phyloP scores from a whole-genome alignment of 2,113 vertebrate genomes.

The Microcebus ravelobensis region DNA sequence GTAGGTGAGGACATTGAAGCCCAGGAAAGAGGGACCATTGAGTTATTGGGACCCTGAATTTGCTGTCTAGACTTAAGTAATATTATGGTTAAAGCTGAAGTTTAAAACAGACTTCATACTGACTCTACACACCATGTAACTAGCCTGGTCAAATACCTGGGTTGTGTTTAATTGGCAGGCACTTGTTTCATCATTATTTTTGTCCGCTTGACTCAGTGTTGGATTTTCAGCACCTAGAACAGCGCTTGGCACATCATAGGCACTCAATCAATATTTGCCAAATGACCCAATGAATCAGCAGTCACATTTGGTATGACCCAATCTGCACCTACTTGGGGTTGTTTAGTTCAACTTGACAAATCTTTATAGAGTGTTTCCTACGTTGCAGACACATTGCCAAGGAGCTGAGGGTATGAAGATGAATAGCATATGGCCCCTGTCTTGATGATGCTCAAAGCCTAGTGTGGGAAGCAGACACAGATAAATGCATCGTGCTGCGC shows the following conservation, averaged over 20 bases:
- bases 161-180: background rate
- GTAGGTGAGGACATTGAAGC: background rate
- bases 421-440: background rate
- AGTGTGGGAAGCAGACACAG: background rate
- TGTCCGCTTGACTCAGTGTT: background rate
- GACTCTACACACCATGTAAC: background rate
- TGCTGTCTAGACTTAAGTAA: background rate
- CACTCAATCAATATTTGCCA: conserved; percentile 55
- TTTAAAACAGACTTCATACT: background rate
- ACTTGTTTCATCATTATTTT: background rate
- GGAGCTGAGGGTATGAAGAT: conserved; percentile 18
- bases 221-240: background rate
- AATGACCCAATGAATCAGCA: conserved; percentile 58
- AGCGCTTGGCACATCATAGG: conserved; percentile 10
- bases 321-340: conserved; percentile 32
- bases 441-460: background rate
- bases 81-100: background rate
- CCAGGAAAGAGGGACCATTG: background rate
- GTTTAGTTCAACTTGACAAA: conserved; percentile 52
- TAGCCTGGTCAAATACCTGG: background rate
- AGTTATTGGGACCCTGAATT: background rate
- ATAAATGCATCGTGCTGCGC: background rate
- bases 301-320: conserved; percentile 27
- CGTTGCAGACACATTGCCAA: conserved; percentile 42
- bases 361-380: conserved; percentile 46